Evolutionary conservation across 2,888 invertebrate genomes (phyloP).

Genomic region (Ochropacha duplaris): DNA sequence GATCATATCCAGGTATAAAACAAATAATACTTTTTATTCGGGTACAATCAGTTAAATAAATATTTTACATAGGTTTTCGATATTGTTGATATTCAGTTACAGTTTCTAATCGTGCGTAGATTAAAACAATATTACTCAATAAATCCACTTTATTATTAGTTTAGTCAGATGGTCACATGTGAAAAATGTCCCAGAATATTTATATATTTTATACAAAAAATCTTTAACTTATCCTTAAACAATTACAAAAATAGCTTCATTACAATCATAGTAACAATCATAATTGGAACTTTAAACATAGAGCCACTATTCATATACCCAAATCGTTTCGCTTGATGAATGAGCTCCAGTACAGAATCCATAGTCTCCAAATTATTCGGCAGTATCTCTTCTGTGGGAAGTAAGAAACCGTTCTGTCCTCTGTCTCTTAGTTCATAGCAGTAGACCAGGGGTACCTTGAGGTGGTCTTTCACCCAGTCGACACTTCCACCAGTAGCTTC

Average conservation of each 20-base stretch:
- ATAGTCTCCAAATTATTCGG: slow-evolving; percentile 78
- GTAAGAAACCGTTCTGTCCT: slow-evolving; percentile 82
- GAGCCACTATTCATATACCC: slow-evolving; percentile 34
- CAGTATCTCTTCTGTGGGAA: slow-evolving; percentile 83
- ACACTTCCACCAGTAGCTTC: slow-evolving; percentile 49
- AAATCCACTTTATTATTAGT: no score
- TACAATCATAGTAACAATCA: slow-evolving; percentile 1
- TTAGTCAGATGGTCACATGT: no score
- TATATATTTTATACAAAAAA: no score
- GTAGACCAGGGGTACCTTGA: slow-evolving; percentile 56
- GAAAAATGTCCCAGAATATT: no score
- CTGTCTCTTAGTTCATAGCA: slow-evolving; percentile 80
- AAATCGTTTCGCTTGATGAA: slow-evolving; percentile 54
- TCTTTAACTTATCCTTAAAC: background rate
- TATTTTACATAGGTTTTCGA: no score
- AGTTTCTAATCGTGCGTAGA: no score
- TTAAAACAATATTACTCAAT: no score
- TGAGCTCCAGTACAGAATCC: slow-evolving; percentile 70
- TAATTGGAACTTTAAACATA: slow-evolving; percentile 4
- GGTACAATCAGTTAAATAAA: no score
- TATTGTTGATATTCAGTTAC: no score
- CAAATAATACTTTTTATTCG: no score
- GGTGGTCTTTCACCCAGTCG: slow-evolving; percentile 62
- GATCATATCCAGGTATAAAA: no score
- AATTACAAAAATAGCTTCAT: background rate